These are phyloP conservation scores for Psophia crepitans DNA, from an alignment of 2,113 vertebrate species.

Conservation along the genomic window DNA sequence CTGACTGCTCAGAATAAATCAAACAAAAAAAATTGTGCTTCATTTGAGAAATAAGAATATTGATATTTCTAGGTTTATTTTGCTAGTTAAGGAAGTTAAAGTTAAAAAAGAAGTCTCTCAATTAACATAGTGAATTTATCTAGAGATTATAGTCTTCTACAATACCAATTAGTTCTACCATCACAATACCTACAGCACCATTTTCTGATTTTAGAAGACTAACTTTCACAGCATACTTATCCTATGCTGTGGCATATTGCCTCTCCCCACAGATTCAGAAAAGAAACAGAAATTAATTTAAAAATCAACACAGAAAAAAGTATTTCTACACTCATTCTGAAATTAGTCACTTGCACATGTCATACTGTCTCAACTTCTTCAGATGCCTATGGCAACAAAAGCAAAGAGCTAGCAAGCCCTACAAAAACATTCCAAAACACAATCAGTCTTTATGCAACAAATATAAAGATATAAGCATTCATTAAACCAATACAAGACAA, in stretches of 20 bases:
- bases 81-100: too few relatives aligned
- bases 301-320: background rate
- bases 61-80: background rate
- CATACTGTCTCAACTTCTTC: background rate
- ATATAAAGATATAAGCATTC: background rate
- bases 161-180: background rate
- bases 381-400: background rate
- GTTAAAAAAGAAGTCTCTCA: background rate
- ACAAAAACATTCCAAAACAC: background rate
- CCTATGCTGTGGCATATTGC: background rate
- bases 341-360: background rate
- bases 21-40: too few relatives aligned
- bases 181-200: background rate
- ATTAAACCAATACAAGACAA: background rate
- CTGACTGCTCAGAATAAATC: background rate
- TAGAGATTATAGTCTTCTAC: background rate
- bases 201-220: background rate
- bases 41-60: too few relatives aligned
- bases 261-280: background rate
- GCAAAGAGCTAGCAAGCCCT: accelerated
- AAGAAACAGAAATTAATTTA: background rate
- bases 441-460: background rate
- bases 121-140: background rate
- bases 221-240: background rate
- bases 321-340: background rate